Evolutionary conservation across 92 coral and sea anemone genomes (phyloP).

Genomic region (Actinostola sp.): DNA sequence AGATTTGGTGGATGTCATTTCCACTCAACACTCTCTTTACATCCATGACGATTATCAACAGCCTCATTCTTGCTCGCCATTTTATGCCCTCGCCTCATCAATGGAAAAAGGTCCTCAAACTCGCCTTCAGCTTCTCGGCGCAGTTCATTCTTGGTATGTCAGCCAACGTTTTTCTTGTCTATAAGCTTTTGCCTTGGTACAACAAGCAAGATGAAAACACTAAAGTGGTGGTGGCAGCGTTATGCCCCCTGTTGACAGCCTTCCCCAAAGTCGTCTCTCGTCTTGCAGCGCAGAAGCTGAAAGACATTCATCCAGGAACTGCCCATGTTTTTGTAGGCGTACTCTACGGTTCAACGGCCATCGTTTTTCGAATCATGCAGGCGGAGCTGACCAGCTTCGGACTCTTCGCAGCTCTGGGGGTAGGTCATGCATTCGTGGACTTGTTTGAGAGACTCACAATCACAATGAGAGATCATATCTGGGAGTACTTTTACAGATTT

Average conservation of each 20-base stretch:
- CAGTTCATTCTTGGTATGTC: slow-evolving; percentile 60
- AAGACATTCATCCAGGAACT: slow-evolving; percentile 54
- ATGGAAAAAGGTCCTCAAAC: slow-evolving; percentile 7
- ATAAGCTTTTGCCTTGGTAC: slow-evolving; percentile 40
- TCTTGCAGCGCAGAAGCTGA: slow-evolving; percentile 40
- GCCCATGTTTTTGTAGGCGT: slow-evolving; percentile 46
- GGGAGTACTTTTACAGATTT: slow-evolving; percentile 42
- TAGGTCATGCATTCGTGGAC: slow-evolving; percentile 46
- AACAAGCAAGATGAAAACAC: slow-evolving; percentile 34
- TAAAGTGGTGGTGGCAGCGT: slow-evolving; percentile 48
- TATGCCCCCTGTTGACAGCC: slow-evolving; percentile 45
- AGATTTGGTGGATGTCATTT: slow-evolving; percentile 45
- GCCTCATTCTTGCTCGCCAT: slow-evolving; percentile 34
- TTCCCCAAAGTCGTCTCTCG: slow-evolving; percentile 51
- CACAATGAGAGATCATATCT: slow-evolving; percentile 51
- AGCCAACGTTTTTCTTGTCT: slow-evolving; percentile 30
- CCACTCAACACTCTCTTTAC: slow-evolving; percentile 33
- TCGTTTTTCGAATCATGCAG: slow-evolving; percentile 68
- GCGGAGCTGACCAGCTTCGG: slow-evolving; percentile 58
- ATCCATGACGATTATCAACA: slow-evolving; percentile 24
- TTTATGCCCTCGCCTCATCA: neutral
- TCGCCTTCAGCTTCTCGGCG: slow-evolving; percentile 43
- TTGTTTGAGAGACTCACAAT: slow-evolving; percentile 40
- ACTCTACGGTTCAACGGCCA: slow-evolving; percentile 44
- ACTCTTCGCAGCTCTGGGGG: slow-evolving; percentile 45